These are phyloP conservation scores for Holothuria scabra DNA, from an alignment of 53 echinoderm and acorn worm genomes.

Conservation along the genomic window DNA sequence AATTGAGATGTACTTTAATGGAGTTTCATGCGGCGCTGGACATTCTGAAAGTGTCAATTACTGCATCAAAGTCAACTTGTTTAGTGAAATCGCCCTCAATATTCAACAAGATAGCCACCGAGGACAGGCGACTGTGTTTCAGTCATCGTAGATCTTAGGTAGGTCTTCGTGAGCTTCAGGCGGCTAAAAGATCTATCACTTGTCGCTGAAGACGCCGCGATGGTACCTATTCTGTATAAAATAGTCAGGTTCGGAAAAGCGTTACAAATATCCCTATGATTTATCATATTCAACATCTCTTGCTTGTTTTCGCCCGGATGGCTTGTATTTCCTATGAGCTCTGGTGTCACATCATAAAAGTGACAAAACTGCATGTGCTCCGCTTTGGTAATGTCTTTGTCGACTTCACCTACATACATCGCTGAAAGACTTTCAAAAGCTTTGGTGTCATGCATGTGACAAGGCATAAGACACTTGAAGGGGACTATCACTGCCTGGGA, in stretches of 20 bases:
- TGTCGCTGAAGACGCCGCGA: too few relatives aligned
- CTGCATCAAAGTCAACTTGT: too few relatives aligned
- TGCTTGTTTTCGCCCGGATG: neutral
- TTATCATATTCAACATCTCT: conserved; percentile 23
- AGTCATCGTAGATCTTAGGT: conserved; percentile 43
- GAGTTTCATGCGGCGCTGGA: too few relatives aligned
- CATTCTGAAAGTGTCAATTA: too few relatives aligned
- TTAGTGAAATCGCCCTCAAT: conserved; percentile 41
- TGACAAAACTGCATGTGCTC: too few relatives aligned
- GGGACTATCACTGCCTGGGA: conserved; percentile 46
- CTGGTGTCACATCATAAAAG: conserved; percentile 28
- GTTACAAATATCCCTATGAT: conserved; percentile 33
- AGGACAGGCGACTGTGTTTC: conserved; percentile 23
- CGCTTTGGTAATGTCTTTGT: conserved; percentile 30
- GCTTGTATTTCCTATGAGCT: neutral
- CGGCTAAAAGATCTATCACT: too few relatives aligned
- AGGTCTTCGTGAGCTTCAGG: too few relatives aligned
- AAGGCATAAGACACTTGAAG: conserved; percentile 43
- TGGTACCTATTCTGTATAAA: conserved; percentile 33
- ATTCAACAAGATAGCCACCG: conserved; percentile 37
- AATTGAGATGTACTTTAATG: too few relatives aligned
- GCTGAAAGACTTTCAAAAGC: conserved; percentile 19
- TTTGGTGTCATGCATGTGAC: too few relatives aligned
- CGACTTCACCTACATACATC: conserved; percentile 31
- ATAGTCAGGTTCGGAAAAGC: conserved; percentile 17